Evolutionary conservation across 92 coral and sea anemone species (phyloP).

Genomic region (Phenganax marumi): DNA sequence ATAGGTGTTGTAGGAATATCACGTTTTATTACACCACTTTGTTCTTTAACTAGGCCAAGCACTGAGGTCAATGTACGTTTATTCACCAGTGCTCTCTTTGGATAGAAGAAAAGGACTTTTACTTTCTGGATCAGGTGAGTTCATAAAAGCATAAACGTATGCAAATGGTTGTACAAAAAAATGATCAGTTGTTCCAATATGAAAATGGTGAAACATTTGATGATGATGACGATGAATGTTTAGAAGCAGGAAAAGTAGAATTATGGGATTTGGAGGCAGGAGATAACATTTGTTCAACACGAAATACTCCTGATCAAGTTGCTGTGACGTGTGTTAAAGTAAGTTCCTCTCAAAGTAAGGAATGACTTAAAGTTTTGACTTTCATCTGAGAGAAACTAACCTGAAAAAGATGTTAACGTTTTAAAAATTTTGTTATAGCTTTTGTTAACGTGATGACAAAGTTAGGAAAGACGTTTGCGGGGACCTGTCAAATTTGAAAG

Average conservation of each 20-base stretch:
- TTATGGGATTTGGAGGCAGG: constrained; percentile 89
- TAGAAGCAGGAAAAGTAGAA: constrained; percentile 92
- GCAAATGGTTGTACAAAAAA: not conserved
- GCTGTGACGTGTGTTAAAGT: constrained; percentile 88
- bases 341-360: constrained; percentile 23
- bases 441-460: no score
- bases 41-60: constrained; percentile 64
- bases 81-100: constrained; percentile 84
- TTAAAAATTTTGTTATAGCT: no score
- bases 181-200: not conserved
- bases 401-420: no score
- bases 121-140: constrained; percentile 88
- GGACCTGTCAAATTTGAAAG: no score
- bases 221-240: not conserved
- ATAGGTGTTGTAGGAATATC: not conserved
- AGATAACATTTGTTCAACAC: constrained; percentile 67
- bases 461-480: no score
- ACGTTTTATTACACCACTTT: not conserved
- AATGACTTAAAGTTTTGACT: not conserved
- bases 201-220: not conserved
- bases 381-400: no score
- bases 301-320: constrained; percentile 59
- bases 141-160: not conserved
- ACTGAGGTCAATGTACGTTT: constrained; percentile 81
- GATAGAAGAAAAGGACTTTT: constrained; percentile 67